Conservation (phyloP, 92 coral and sea anemone species). For the Parazoanthus darwini region DNA sequence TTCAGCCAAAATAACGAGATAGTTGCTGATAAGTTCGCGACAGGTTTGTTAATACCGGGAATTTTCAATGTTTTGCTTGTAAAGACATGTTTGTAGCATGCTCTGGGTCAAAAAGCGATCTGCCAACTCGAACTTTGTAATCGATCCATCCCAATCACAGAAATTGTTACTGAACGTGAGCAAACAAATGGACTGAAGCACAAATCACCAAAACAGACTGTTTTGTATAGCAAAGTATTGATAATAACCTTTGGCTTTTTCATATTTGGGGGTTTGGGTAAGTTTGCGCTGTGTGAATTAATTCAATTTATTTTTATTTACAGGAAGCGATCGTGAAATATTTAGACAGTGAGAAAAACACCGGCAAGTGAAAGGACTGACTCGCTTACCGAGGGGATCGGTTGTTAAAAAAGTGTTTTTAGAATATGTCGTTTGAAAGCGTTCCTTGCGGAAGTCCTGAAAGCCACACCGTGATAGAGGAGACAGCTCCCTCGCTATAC, state of each 20-base stretch:
- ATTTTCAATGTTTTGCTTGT: slow-evolving; percentile 34
- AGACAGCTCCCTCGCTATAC: slow-evolving; percentile 95
- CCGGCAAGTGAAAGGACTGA: slow-evolving; percentile 22
- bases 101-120: slow-evolving; percentile 16
- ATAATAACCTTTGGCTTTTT: slow-evolving; percentile 1
- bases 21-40: slow-evolving; percentile 12
- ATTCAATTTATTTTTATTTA: slow-evolving; percentile 48
- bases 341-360: slow-evolving; percentile 28
- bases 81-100: slow-evolving; percentile 34
- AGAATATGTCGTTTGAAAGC: slow-evolving; percentile 88
- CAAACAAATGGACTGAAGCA: background rate
- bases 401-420: slow-evolving; percentile 34
- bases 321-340: slow-evolving; percentile 45
- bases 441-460: slow-evolving; percentile 97
- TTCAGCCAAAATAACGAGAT: slow-evolving; percentile 25
- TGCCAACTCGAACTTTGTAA: slow-evolving; percentile 16
- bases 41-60: slow-evolving; percentile 8
- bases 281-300: slow-evolving; percentile 30
- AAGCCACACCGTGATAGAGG: slow-evolving; percentile 78
- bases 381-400: slow-evolving; percentile 21
- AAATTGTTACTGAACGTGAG: slow-evolving; percentile 11
- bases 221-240: background rate
- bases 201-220: background rate
- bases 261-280: background rate
- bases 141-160: slow-evolving; percentile 29